These are phyloP conservation scores for Spisula subtruncata DNA, from an alignment of 2,888 invertebrate species.

Conservation along the genomic window DNA sequence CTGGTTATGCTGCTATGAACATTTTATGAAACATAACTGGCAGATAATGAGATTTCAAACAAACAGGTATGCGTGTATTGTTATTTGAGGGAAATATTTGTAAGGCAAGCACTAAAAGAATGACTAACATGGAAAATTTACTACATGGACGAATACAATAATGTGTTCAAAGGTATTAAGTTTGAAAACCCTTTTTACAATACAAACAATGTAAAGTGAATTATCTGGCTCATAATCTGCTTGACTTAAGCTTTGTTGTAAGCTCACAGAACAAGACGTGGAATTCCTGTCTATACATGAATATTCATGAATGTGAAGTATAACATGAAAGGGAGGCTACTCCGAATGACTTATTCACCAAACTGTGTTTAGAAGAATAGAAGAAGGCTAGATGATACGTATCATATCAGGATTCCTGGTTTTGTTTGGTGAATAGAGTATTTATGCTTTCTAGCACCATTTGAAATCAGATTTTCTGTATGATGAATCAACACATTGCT, in stretches of 20 bases:
- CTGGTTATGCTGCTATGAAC: no score
- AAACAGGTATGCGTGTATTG: background rate
- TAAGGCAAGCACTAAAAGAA: background rate
- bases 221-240: conserved; percentile 12
- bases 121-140: background rate
- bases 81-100: no score
- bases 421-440: conserved; percentile 84
- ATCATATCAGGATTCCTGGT: conserved; percentile 74
- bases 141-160: background rate
- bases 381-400: background rate
- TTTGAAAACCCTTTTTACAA: background rate
- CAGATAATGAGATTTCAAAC: background rate
- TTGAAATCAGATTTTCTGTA: conserved; percentile 85
- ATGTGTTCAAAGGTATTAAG: background rate
- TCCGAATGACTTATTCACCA: background rate
- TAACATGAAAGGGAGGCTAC: background rate
- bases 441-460: conserved; percentile 84
- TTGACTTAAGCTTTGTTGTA: background rate
- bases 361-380: background rate
- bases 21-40: no score
- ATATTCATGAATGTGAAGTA: conserved; percentile 11
- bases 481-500: conserved; percentile 2
- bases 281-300: conserved; percentile 1
- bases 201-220: conserved; percentile 9
- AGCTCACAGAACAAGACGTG: background rate